Conservation (phyloP, 2,888 invertebrate genomes). For the Philereme vetulata region DNA sequence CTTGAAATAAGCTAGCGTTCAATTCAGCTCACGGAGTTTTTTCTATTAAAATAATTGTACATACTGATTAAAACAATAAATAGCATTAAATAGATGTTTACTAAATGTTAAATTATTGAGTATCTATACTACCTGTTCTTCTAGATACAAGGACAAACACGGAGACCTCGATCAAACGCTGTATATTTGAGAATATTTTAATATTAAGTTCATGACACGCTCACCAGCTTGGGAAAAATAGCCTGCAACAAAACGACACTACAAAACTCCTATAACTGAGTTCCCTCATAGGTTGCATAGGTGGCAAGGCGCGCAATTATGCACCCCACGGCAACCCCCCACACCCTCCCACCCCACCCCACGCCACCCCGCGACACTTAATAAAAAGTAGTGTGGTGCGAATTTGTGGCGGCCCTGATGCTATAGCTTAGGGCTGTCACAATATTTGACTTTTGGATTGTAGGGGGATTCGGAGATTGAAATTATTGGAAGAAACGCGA, state of each 20-base stretch:
- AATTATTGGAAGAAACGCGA: background rate
- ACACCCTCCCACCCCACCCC: conserved; percentile 49
- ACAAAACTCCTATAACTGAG: conserved; percentile 62
- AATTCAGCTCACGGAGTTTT: too few relatives aligned
- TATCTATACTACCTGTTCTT: too few relatives aligned
- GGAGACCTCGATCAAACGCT: too few relatives aligned
- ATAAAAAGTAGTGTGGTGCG: conserved; percentile 64
- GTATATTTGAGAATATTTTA: too few relatives aligned
- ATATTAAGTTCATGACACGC: background rate
- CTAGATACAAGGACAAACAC: too few relatives aligned
- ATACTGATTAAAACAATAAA: too few relatives aligned
- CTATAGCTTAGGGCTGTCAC: conserved; percentile 22
- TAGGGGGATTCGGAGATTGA: background rate
- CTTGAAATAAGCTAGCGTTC: too few relatives aligned
- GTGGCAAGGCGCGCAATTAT: conserved; percentile 53
- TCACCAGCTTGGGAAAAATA: conserved; percentile 10
- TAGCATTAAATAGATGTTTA: too few relatives aligned
- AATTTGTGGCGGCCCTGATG: conserved; percentile 53
- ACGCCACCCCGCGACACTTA: conserved; percentile 50
- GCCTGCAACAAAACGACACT: conserved; percentile 18
- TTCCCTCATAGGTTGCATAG: conserved; percentile 56
- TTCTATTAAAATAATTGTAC: too few relatives aligned
- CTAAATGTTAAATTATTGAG: too few relatives aligned
- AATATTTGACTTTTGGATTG: conserved; percentile 11
- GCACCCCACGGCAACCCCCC: conserved; percentile 55